Conservation (phyloP, 1,140 invertebrate genomes). For the Drosophila prosaltans region DNA sequence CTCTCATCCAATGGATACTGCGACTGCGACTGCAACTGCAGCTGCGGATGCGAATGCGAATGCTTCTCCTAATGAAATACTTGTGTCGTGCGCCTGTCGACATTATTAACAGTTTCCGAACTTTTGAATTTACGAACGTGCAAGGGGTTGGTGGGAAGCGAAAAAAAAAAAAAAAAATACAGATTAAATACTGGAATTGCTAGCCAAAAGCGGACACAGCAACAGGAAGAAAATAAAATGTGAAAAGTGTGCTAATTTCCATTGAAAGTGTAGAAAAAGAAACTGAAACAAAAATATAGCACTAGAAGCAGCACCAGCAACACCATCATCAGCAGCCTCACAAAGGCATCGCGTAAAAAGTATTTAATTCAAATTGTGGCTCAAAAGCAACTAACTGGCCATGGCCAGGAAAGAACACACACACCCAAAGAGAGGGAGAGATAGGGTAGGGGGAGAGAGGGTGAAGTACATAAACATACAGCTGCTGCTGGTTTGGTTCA, state of each 20-base stretch:
- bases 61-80: conserved; percentile 72
- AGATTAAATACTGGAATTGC: conserved; percentile 48
- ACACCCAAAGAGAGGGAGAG: neutral
- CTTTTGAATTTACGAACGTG: conserved; percentile 68
- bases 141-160: neutral
- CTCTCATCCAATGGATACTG: conserved; percentile 21
- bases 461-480: too few species aligned
- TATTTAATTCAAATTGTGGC: conserved; percentile 66
- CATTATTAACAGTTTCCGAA: conserved; percentile 78
- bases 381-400: conserved; percentile 41
- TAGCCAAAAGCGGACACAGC: conserved; percentile 29
- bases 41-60: conserved; percentile 16
- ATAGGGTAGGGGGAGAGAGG: too few species aligned
- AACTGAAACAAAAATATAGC: conserved; percentile 12
- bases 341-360: conserved; percentile 56
- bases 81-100: conserved; percentile 77
- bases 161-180: conserved; percentile 31
- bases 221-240: conserved; percentile 51
- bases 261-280: conserved; percentile 39
- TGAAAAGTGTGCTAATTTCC: conserved; percentile 73
- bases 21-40: neutral
- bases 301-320: conserved; percentile 19
- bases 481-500: neutral
- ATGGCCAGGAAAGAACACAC: conserved; percentile 30
- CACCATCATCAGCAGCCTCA: conserved; percentile 27